Evolutionary conservation across 2,888 invertebrate genomes (phyloP), one percentile per base, ranked within the genome.

Genomic region (Busseola fusca): DNA sequence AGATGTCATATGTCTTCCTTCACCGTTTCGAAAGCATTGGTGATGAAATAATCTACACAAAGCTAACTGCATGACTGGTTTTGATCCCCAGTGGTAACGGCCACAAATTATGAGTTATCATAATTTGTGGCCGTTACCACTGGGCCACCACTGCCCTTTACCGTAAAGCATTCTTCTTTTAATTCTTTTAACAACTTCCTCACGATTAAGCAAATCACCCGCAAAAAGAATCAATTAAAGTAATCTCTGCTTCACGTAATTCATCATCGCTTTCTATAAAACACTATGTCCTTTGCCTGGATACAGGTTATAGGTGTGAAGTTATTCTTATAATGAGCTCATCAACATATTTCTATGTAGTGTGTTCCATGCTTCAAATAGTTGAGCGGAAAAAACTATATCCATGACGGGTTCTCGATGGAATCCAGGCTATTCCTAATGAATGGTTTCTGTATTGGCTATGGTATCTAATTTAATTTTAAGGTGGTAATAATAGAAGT

Each of bases 311-410:
- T 68, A 76, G 67, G 83, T 84, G 83, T 84, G 64, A 83, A 71
- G 83, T 66, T 73, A 84, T 83, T 74, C 50, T 34, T 68, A 72
- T 83, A 84, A 84, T 84, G 82, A 84, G 74, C 84, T 84, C 27
- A 84, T 83, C 74, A 84, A 72, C 83, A 84, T 83, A 74, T 56
- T 69, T 74, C 34, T 64, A 71, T 72, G 74, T 76, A 72, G 80
- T 65, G 45, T 57, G 76, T 69, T 12, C 58, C 75, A 63, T 76
- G 59, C 37, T 50, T 70, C 37, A 68, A 65, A 70, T 72, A 74
- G 57, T 67, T 72, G 57, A 18, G 1, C 27, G 64, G 65, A 78
- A 82, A 82, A 84, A 84, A 62, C 21, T 40, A 64, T 70, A 71
- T 74, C 65, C 67, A 75, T 69, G 71, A n/a, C 56, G 10, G 58